phyloP scores from a whole-genome alignment of 2,797 vertebrate genomes.

The Synaphobranchus kaupii region DNA sequence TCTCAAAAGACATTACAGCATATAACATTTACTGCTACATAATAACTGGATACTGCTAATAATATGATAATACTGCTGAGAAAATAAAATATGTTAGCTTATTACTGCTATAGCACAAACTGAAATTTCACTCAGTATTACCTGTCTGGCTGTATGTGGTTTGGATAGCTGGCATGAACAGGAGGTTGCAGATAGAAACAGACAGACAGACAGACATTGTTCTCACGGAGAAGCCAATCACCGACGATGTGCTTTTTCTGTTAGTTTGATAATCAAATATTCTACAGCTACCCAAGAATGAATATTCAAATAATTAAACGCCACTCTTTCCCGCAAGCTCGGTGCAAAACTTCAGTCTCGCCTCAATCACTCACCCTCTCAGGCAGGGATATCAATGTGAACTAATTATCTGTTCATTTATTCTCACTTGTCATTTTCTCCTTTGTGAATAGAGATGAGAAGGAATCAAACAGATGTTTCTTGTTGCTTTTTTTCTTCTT shows the following conservation, averaged over 20 bases:
- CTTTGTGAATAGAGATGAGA: neutral
- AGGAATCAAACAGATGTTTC: neutral
- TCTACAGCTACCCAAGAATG: neutral
- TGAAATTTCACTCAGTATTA: neutral
- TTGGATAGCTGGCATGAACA: neutral
- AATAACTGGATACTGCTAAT: neutral
- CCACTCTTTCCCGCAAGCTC: neutral
- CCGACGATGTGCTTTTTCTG: neutral
- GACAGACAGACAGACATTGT: neutral
- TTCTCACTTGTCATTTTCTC: neutral
- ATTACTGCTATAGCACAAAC: neutral
- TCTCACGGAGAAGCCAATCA: neutral
- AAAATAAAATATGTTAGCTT: neutral
- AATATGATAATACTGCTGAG: neutral
- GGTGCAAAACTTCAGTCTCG: neutral
- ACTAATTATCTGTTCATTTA: neutral
- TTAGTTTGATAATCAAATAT: constrained; percentile 6
- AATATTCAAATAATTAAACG: constrained; percentile 3
- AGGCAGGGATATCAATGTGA: neutral
- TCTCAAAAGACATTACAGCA: neutral
- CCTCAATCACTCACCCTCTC: neutral
- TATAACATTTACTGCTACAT: neutral
- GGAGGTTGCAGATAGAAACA: neutral
- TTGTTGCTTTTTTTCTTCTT: neutral
- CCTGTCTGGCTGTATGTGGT: neutral